Conservation (phyloP, 2,113 vertebrate species). For the Capricornis sumatraensis region DNA sequence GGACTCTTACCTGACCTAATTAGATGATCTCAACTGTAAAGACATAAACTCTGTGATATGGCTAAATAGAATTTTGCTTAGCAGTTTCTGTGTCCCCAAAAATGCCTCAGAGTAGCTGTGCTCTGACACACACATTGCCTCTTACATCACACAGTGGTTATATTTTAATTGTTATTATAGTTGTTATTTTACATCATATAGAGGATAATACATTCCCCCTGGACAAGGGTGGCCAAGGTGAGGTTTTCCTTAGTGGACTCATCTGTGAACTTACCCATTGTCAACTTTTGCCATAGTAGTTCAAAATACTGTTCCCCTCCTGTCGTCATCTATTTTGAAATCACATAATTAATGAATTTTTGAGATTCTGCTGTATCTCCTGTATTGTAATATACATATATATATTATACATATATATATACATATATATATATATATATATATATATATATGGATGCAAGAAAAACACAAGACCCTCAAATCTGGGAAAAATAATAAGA, state of each 20-base stretch:
- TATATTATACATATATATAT: not conserved
- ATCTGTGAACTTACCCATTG: not conserved
- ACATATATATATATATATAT: not conserved
- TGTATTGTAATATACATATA: not conserved
- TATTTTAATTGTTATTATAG: not conserved
- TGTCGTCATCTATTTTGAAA: not conserved
- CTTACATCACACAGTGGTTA: not conserved
- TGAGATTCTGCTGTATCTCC: not conserved
- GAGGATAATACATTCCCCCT: not conserved
- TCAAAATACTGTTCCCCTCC: not conserved
- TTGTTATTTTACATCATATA: not conserved
- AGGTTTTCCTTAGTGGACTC: not conserved
- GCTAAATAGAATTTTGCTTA: conserved; percentile 32
- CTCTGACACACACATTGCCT: not conserved
- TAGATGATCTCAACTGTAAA: conserved; percentile 35
- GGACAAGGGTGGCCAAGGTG: not conserved
- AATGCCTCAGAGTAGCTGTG: not conserved
- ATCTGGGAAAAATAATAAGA: not conserved
- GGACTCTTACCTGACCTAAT: conserved; percentile 46
- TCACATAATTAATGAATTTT: not conserved
- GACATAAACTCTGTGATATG: not conserved
- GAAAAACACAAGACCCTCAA: not conserved
- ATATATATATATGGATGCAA: not conserved
- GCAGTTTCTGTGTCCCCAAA: not conserved
- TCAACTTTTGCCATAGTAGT: not conserved